Evolutionary conservation across 2,797 vertebrate genomes (phyloP).

Genomic region (Trematomus bernacchii): DNA sequence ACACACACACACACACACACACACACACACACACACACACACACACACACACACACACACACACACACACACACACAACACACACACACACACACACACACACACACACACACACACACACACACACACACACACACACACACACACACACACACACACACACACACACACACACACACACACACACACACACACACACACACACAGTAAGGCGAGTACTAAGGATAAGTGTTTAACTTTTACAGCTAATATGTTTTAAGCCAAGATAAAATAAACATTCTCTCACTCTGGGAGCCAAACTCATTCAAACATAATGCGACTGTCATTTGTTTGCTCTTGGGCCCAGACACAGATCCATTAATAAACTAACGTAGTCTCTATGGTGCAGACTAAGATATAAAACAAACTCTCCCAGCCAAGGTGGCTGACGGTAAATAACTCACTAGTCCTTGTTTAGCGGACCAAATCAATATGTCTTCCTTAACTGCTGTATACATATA

Average conservation of each 20-base stretch:
- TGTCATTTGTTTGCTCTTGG: slow-evolving; percentile 2
- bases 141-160: slow-evolving; percentile 22
- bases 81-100: slow-evolving; percentile 22
- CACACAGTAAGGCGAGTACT: background rate
- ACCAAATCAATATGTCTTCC: slow-evolving; percentile 1
- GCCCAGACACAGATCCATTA: background rate
- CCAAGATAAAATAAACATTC: slow-evolving; percentile 1
- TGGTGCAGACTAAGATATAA: background rate
- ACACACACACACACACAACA: slow-evolving; percentile 19
- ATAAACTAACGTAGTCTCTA: background rate
- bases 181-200: slow-evolving; percentile 21
- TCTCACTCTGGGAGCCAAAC: background rate
- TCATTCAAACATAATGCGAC: background rate
- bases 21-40: slow-evolving; percentile 20
- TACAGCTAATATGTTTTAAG: background rate
- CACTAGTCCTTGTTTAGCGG: background rate
- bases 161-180: slow-evolving; percentile 23
- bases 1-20: slow-evolving; percentile 22
- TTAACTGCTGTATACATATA: slow-evolving; percentile 2
- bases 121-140: slow-evolving; percentile 20
- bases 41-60: slow-evolving; percentile 24
- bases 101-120: slow-evolving; percentile 21
- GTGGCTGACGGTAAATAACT: background rate
- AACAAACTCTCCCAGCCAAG: background rate
- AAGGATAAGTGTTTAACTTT: background rate